phyloP scores from a whole-genome alignment of 2,888 invertebrate genomes.

The Notocelia uddmanniana region DNA sequence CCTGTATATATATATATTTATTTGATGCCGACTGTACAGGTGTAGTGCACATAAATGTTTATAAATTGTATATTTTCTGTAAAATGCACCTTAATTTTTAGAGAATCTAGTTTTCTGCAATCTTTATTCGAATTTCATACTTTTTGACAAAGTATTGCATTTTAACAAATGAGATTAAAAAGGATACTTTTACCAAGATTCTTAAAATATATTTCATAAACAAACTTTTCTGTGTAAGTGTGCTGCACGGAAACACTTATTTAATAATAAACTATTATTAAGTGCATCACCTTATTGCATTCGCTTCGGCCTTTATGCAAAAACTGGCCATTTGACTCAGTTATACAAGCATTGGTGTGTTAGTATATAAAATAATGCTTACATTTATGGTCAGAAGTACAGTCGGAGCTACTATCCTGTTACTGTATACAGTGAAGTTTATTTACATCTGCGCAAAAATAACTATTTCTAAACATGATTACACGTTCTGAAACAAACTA shows the following conservation, averaged over 20 bases:
- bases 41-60: neutral
- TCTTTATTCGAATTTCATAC: constrained; percentile 19
- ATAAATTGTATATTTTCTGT: constrained; percentile 1
- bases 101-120: constrained; percentile 21
- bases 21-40: constrained; percentile 14
- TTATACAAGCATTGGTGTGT: constrained; percentile 4
- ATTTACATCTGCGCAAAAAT: neutral
- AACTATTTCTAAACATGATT: too few relatives aligned
- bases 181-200: neutral
- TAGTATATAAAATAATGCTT: constrained; percentile 8
- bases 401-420: neutral
- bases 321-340: neutral
- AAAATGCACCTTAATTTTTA: constrained; percentile 13
- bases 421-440: neutral
- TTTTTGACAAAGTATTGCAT: neutral
- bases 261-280: constrained; percentile 33
- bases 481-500: too few relatives aligned
- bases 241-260: constrained; percentile 25
- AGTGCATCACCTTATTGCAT: constrained; percentile 36
- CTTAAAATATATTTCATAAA: constrained; percentile 9
- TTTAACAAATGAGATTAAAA: constrained; percentile 6
- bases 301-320: constrained; percentile 28
- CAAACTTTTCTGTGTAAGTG: neutral
- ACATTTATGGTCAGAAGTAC: neutral
- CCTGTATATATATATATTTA: neutral